Evolutionary conservation across 1,140 invertebrate genomes (phyloP), one percentile per base, ranked within the genome.

Genomic region (Probaryconus sp.): DNA sequence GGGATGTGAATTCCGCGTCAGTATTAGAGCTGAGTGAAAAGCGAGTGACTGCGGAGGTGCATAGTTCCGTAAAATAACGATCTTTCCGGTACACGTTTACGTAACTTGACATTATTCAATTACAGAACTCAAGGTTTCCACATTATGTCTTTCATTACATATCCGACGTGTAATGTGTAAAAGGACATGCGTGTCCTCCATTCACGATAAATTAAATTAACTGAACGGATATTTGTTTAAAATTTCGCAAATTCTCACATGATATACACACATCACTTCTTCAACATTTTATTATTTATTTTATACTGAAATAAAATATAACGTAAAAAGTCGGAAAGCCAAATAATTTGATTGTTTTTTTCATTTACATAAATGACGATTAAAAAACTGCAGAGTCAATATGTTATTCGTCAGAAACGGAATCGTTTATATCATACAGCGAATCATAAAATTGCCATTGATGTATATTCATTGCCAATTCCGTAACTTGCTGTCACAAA

Each of bases 101-200:
- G 73, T 81, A 82, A 82, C 64, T 50, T 64, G 64, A 37, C 70
- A 78, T 78, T 77, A 72, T 73, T 81, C 77, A 77, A 77, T 75
- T 74, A 73, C 43, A 68, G 13, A 63, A 61, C 74, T 79, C 80
- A 80, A 81, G 80, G 80, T 79, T 79, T 74, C 55, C 63, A 53
- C 56, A 26, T 73, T 78, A 72, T 28, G 61, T 43, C 61, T 70
- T 76, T 76, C 56, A 76, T 68, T 63, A 67, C 56, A 65, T 17
- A 42, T 64, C 58, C 37, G 51, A 64, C 53, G 21, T 64, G 56
- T 64, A 64, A 65, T 45, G 21, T 53, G 21, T 38, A 68, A 74
- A 61, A 74, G 50, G 58, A 74, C 51, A 56, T 20, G 20, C 20
- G 16, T 50, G 47, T 64, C 48, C 48, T 56, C 50, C n/a, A 35